These are phyloP conservation scores for Epinephelus malabaricus DNA, from an alignment of 2,797 vertebrate genomes.

Conservation along the genomic window DNA sequence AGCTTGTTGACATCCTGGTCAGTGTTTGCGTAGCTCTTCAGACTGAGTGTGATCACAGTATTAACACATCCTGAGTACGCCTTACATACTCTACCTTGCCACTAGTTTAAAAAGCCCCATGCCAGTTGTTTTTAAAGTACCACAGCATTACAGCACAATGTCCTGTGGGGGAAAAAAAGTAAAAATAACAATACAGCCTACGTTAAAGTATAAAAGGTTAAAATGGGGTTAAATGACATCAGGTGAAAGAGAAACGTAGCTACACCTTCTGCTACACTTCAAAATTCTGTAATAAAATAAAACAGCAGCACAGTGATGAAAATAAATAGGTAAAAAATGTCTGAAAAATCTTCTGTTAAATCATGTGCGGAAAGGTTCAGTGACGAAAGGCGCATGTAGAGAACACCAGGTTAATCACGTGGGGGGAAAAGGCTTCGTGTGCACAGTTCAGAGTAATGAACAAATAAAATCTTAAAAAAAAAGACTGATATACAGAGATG, in stretches of 20 bases:
- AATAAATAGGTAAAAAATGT: constrained; percentile 61
- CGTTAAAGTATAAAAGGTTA: constrained; percentile 26
- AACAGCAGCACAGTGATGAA: constrained; percentile 56
- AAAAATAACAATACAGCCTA: not conserved
- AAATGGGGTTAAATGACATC: constrained; percentile 16
- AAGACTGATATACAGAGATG: not conserved
- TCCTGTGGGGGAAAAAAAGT: constrained; percentile 2
- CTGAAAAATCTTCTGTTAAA: constrained; percentile 14
- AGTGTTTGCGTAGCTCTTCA: constrained; percentile 19
- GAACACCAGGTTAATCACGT: constrained; percentile 30
- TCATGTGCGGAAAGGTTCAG: constrained; percentile 10
- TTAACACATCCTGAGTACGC: constrained; percentile 50
- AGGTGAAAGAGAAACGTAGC: constrained; percentile 3
- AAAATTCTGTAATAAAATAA: constrained; percentile 22
- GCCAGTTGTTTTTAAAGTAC: constrained; percentile 23
- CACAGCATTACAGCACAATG: constrained; percentile 8
- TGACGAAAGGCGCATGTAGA: constrained; percentile 36
- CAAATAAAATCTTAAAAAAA: not conserved
- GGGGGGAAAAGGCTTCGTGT: not conserved
- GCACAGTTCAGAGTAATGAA: not conserved
- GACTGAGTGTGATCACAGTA: constrained; percentile 60
- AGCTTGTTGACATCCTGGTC: constrained; percentile 7
- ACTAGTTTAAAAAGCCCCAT: constrained; percentile 7
- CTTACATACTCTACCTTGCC: constrained; percentile 23
- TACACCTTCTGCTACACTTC: constrained; percentile 31